Evolutionary conservation across 1,140 invertebrate genomes (phyloP).

Genomic region (Drosophila ananassae): DNA sequence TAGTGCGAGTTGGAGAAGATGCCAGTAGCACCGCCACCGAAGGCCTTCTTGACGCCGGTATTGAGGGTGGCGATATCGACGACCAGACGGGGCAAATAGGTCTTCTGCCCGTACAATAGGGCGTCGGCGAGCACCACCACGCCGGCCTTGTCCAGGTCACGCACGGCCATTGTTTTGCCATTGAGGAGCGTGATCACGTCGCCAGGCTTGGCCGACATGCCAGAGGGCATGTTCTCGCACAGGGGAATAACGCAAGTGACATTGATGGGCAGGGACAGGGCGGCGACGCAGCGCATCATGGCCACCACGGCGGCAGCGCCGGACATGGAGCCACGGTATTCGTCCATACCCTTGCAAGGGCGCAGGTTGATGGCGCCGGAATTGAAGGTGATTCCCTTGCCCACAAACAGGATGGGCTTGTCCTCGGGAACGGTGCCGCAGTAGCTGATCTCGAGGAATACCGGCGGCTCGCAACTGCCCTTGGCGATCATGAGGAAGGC

Average conservation of each 20-base stretch:
- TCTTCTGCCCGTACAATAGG: constrained; percentile 89
- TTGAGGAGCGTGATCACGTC: constrained; percentile 94
- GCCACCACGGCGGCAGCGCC: constrained; percentile 93
- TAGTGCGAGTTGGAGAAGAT: constrained; percentile 90
- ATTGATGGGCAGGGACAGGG: constrained; percentile 90
- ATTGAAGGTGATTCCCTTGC: constrained; percentile 95
- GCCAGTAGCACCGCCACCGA: constrained; percentile 91
- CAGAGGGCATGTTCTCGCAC: constrained; percentile 94
- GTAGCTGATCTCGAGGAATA: constrained; percentile 90
- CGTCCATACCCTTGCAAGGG: constrained; percentile 89
- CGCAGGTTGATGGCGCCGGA: constrained; percentile 94
- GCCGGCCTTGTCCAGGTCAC: constrained; percentile 96
- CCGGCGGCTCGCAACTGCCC: constrained; percentile 90
- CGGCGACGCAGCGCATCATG: constrained; percentile 89
- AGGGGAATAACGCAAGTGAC: constrained; percentile 90
- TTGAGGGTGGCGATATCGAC: constrained; percentile 91
- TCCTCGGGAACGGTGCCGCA: constrained; percentile 84
- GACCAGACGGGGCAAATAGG: constrained; percentile 87
- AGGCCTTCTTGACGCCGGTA: constrained; percentile 83
- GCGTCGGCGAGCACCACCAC: constrained; percentile 95
- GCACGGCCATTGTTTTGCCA: constrained; percentile 93
- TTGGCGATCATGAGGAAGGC: constrained; percentile 91
- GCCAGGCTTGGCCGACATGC: constrained; percentile 93
- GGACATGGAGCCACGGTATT: constrained; percentile 96
- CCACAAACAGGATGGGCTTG: constrained; percentile 87